phyloP scores from a whole-genome alignment of 2,888 invertebrate species.

The Lingula anatina region DNA sequence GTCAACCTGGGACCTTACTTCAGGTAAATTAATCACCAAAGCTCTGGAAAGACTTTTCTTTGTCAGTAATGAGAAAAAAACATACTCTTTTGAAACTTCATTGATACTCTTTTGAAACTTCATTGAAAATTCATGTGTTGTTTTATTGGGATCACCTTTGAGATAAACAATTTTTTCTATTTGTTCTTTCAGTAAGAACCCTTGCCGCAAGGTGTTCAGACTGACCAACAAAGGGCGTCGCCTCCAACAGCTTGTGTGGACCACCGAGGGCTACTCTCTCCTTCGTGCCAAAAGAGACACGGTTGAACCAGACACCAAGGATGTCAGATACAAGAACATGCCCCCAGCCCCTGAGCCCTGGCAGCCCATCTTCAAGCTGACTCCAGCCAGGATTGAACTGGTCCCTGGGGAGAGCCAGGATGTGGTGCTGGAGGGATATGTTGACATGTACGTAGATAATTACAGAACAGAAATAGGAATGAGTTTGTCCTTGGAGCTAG shows the following conservation, averaged over 20 bases:
- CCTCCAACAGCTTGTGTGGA: slow-evolving; percentile 52
- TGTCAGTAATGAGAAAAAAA: too few relatives aligned
- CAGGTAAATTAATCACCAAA: slow-evolving; percentile 57
- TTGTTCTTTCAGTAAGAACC: slow-evolving; percentile 33
- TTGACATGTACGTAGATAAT: slow-evolving; percentile 40
- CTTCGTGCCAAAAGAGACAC: slow-evolving; percentile 32
- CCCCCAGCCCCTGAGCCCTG: slow-evolving; percentile 23
- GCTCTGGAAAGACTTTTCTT: too few relatives aligned
- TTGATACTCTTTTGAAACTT: too few relatives aligned
- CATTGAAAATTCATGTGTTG: too few relatives aligned
- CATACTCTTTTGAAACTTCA: too few relatives aligned
- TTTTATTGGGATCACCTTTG: too few relatives aligned
- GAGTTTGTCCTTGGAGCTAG: too few relatives aligned
- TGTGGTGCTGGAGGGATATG: slow-evolving; percentile 43
- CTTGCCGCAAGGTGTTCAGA: slow-evolving; percentile 34
- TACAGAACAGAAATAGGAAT: too few relatives aligned
- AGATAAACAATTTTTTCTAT: too few relatives aligned
- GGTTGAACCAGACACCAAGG: slow-evolving; percentile 29
- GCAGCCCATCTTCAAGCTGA: slow-evolving; percentile 42
- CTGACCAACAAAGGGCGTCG: slow-evolving; percentile 51
- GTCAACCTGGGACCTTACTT: slow-evolving; percentile 63
- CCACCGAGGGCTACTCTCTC: slow-evolving; percentile 45
- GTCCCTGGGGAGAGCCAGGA: slow-evolving; percentile 45
- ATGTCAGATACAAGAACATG: slow-evolving; percentile 38
- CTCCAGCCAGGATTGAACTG: slow-evolving; percentile 49